Evolutionary conservation across 2,888 invertebrate genomes (phyloP), one percentile per base, ranked within the genome.

Genomic region (Agonum fuliginosum): DNA sequence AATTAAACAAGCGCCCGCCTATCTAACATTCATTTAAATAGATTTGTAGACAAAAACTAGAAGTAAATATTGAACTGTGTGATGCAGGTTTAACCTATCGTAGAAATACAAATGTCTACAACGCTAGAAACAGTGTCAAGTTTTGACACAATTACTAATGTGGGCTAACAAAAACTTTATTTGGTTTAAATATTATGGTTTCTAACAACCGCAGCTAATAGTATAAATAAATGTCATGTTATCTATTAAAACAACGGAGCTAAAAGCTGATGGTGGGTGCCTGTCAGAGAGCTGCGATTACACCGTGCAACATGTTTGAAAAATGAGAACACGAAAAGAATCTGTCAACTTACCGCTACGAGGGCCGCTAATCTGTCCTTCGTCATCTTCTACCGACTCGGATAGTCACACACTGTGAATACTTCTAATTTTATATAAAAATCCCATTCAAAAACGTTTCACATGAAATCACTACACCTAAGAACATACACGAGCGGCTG

Each of bases 281-380:
- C 75, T 75, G 75, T 75, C 75, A 75, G 48, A 43, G 73, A 74
- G 65, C 43, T 37, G 37, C 62, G 65, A 67, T 75, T 67, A 54
- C 77, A 77, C 77, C 41, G 77, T 70, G 77, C 77, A 79, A 79
- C 79, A 79, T 79, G 79, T 79, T 79, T 78, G 78, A 79, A 65
- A 77, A 65, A 74, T 74, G 43, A 65, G 65, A 62, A 54, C 58
- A 70, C 48, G 70, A 41, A 19, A 48, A 69, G 43, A 70, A 70
- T 70, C 19, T 37, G 67, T 34, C 48, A 75, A 77, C 94, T 93
- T 90, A 95, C 95, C 93, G 96, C 96, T 91, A 95, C 95, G 86
- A 97, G 93, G 89, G 96, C 97, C 91, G 96, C 96, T 92, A 97
- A 93, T 93, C 96, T 96, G 92, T 97, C 97, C 93, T 97, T 97